Evolutionary conservation across 2,113 vertebrate genomes (phyloP).

Genomic region (Synchiropus splendidus): DNA sequence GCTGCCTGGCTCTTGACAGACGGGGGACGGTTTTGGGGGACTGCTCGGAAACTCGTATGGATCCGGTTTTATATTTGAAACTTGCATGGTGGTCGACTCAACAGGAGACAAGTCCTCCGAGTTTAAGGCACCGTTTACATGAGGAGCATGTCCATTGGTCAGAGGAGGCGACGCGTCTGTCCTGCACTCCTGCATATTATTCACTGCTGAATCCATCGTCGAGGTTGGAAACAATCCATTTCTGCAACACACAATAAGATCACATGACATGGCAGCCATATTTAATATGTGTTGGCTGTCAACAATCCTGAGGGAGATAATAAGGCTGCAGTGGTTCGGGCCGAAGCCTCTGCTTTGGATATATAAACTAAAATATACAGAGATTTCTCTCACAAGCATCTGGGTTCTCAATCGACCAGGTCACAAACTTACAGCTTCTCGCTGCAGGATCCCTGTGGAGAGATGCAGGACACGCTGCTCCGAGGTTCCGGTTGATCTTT

Average conservation of each 20-base stretch:
- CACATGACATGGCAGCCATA: too few relatives aligned
- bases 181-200: slow-evolving; percentile 66
- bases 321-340: too few relatives aligned
- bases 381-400: too few relatives aligned
- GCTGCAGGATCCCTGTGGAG: slow-evolving; percentile 13
- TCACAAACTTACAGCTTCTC: slow-evolving; percentile 3
- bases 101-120: slow-evolving; percentile 66
- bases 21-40: slow-evolving; percentile 32
- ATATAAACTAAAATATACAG: too few relatives aligned
- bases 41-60: slow-evolving; percentile 53
- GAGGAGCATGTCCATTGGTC: slow-evolving; percentile 77
- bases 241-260: slow-evolving; percentile 53
- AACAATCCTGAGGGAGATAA: too few relatives aligned
- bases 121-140: slow-evolving; percentile 92
- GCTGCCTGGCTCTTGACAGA: slow-evolving; percentile 10
- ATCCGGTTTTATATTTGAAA: slow-evolving; percentile 26
- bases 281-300: too few relatives aligned
- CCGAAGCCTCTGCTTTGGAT: too few relatives aligned
- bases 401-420: too few relatives aligned
- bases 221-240: slow-evolving; percentile 71
- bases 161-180: slow-evolving; percentile 56
- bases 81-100: slow-evolving; percentile 10
- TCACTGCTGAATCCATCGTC: slow-evolving; percentile 60
- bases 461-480: slow-evolving; percentile 9
- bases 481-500: slow-evolving; percentile 25